Percentiles rank a stretch among this genome's conserved stretches.
Conservation (phyloP, 2,113 vertebrate species). For the Callithrix jacchus region DNA sequence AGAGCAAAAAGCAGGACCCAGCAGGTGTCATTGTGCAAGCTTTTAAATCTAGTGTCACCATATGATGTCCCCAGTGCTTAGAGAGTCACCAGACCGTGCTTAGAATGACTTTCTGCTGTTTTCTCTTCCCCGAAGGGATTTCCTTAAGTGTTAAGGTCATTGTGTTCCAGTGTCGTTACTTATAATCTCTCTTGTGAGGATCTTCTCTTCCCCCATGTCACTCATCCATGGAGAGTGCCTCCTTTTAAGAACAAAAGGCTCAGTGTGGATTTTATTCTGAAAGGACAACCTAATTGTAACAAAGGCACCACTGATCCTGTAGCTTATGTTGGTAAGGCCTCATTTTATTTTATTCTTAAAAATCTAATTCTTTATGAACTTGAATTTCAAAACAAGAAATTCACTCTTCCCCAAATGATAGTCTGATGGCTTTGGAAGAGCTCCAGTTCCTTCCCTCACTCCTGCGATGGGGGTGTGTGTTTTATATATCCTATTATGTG, state of each 20-base stretch:
- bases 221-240: not conserved
- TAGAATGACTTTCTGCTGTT: slow-evolving; percentile 31
- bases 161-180: not conserved
- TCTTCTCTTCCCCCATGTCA: not conserved
- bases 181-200: not conserved
- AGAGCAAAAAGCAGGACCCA: not conserved
- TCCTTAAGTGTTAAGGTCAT: slow-evolving; percentile 34
- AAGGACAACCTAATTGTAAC: slow-evolving; percentile 22
- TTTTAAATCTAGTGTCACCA: not conserved
- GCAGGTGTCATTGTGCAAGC: not conserved
- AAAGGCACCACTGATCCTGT: not conserved
- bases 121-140: not conserved
- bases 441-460: slow-evolving; percentile 48
- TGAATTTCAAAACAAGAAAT: slow-evolving; percentile 53
- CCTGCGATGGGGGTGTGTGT: slow-evolving; percentile 15
- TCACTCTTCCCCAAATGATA: slow-evolving; percentile 19
- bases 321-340: slow-evolving; percentile 9
- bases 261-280: not conserved
- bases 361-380: slow-evolving; percentile 44
- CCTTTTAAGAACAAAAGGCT: not conserved
- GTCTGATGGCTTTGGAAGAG: slow-evolving; percentile 50
- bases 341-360: slow-evolving; percentile 31
- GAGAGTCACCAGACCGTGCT: not conserved
- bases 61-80: not conserved
- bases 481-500: slow-evolving; percentile 63